A percentile compares a stretch with the other conserved stretches of the same genome.
Conservation (phyloP, 2,113 vertebrate genomes). For the Rana temporaria region DNA sequence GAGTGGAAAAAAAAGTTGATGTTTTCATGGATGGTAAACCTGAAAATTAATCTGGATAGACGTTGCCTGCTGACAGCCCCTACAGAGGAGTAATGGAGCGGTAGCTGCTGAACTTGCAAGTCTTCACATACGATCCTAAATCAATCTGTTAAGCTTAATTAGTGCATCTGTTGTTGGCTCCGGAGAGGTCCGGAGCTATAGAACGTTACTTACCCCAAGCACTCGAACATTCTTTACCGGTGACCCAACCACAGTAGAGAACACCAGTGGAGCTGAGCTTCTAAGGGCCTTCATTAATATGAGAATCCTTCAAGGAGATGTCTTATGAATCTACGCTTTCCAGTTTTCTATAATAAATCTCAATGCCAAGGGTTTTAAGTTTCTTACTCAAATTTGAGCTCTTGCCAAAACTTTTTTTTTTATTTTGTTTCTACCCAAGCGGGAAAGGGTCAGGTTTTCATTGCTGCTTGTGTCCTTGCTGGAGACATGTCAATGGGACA, state of each 20-base stretch:
- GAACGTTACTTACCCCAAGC: slow-evolving; percentile 50
- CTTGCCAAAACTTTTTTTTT: too few relatives aligned
- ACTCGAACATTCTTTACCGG: slow-evolving; percentile 43
- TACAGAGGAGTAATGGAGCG: slow-evolving; percentile 56
- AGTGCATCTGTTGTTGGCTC: slow-evolving; percentile 56
- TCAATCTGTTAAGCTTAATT: slow-evolving; percentile 58
- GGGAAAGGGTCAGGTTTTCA: too few relatives aligned
- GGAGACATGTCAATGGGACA: too few relatives aligned
- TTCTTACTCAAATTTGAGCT: too few relatives aligned
- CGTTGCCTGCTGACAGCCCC: slow-evolving; percentile 54
- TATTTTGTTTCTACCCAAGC: too few relatives aligned
- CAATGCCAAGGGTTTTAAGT: too few relatives aligned
- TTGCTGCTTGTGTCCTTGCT: too few relatives aligned
- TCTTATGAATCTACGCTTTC: too few relatives aligned
- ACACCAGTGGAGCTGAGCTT: not conserved
- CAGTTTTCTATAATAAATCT: too few relatives aligned
- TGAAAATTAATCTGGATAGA: slow-evolving; percentile 55
- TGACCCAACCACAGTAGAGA: slow-evolving; percentile 43
- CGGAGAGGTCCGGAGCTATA: slow-evolving; percentile 38
- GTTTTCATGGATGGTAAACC: slow-evolving; percentile 51
- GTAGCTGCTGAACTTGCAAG: slow-evolving; percentile 50
- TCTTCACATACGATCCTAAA: slow-evolving; percentile 53
- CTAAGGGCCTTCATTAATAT: slow-evolving; percentile 18
- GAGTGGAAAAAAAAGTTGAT: slow-evolving; percentile 38
- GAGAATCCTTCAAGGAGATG: not conserved